phyloP scores from a whole-genome alignment of 2,797 vertebrate species.

The Rhabdomys pumilio region DNA sequence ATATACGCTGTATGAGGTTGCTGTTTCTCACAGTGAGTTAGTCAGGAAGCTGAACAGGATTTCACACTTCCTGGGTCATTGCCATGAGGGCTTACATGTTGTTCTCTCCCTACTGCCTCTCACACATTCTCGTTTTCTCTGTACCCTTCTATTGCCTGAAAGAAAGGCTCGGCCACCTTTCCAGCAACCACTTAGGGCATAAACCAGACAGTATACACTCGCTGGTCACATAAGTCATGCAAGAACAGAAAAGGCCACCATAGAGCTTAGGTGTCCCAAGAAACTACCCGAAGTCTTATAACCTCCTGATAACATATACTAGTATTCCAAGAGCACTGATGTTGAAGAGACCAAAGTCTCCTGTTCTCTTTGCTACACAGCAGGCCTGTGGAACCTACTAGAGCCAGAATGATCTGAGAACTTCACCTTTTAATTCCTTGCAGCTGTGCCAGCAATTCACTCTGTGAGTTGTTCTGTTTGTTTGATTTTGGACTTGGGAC shows the following conservation, averaged over 20 bases:
- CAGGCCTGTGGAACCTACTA: background rate
- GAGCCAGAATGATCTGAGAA: no score
- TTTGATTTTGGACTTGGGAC: no score
- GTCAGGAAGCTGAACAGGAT: background rate
- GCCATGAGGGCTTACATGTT: background rate
- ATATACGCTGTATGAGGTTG: background rate
- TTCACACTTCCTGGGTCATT: background rate
- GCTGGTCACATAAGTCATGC: background rate
- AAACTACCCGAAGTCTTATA: background rate
- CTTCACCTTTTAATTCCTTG: background rate
- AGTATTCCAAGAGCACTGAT: background rate
- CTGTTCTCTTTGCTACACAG: background rate
- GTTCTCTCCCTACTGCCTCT: background rate
- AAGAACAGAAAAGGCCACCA: background rate
- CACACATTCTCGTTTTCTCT: background rate
- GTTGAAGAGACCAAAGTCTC: background rate
- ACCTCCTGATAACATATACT: background rate
- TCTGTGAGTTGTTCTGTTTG: no score
- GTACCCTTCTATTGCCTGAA: background rate
- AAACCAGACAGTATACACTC: background rate
- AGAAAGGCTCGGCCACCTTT: background rate
- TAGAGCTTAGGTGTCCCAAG: background rate
- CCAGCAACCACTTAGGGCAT: background rate
- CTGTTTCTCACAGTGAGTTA: background rate
- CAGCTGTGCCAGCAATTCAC: background rate